These are phyloP conservation scores for Theocolax elegans DNA, from an alignment of 1,140 invertebrate species.

Conservation along the genomic window DNA sequence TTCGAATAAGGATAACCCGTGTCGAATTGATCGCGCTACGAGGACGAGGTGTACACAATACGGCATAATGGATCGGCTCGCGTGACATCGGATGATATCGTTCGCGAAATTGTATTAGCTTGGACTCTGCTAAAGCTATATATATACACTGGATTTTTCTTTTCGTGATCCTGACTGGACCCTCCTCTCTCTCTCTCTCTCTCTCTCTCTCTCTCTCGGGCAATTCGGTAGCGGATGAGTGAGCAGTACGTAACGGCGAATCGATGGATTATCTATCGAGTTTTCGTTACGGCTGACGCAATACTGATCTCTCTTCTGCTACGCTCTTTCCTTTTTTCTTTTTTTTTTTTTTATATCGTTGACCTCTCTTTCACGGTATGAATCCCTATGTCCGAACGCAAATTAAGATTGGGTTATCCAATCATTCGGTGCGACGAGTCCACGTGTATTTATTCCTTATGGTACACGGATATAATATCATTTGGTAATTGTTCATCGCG, in stretches of 20 bases:
- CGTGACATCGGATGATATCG: slow-evolving; percentile 8
- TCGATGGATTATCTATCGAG: slow-evolving; percentile 7
- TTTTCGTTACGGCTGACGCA: background rate
- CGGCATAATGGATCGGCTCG: too few relatives aligned
- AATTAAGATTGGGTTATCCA: background rate
- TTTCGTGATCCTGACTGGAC: background rate
- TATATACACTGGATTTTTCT: background rate
- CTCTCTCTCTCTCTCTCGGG: background rate
- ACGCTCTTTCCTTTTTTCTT: background rate
- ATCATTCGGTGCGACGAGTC: too few relatives aligned
- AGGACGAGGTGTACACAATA: too few relatives aligned
- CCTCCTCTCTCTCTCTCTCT: background rate
- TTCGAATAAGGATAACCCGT: too few relatives aligned
- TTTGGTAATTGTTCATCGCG: too few relatives aligned
- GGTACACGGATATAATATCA: too few relatives aligned
- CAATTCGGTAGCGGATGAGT: slow-evolving; percentile 6
- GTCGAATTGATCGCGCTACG: too few relatives aligned
- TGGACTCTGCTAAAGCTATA: too few relatives aligned
- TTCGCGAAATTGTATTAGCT: slow-evolving; percentile 16
- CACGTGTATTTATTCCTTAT: too few relatives aligned
- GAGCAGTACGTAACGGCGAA: background rate
- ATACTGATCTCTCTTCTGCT: background rate
- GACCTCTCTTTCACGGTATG: too few relatives aligned
- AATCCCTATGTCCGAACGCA: background rate
- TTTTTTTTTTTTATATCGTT: background rate